Base-by-base conservation (phyloP, 2,113 vertebrate species). In the Myocastor coypus region DNA sequence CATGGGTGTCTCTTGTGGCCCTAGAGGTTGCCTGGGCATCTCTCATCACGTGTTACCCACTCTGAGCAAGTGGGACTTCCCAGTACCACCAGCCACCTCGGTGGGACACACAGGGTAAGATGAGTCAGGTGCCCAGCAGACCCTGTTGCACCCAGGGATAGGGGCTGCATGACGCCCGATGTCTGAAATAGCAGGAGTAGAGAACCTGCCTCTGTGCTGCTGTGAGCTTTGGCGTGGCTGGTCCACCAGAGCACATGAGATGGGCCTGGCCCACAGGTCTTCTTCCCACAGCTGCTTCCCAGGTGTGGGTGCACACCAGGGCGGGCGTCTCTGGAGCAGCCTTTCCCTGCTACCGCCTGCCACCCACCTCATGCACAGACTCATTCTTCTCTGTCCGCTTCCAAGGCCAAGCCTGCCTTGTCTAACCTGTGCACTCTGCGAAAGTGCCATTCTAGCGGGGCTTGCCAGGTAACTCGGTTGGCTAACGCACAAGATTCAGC, bases 191-290 rank as follows among this genome's bases (percentile, higher is more conserved):
- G 26, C n/a, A 8, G 1, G 14, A 8, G 32, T 22, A 42, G 37
- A 34, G n/a, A 11, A 3, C 24, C 32, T 20, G 16, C 42, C 42
- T 28, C 22, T 1, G 59, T 1, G 12, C 17, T 4, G 26, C 28
- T 17, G 17, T n/a, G 8, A 52, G 66, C 19, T 0, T 17, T 46
- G 1, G 7, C 2, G 13, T 2, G 69, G 34, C 42, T 32, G 3
- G 42, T 34, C 0, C 75, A 22, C 2, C 9, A 69, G 1, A 20
- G 66, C 9, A 7, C 34, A 7, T 32, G 75, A 50, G 26, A 5
- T 4, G 0, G 57, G n/a, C n/a, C 68, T 40, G 28, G 17, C 30
- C 20, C 8, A 3, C 13, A 17, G 37, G 59, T 28, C 20, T 10
- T 0, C 61, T 26, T 5, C 3, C 5, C 6, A 12, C 32, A 32